Evolutionary conservation across 2,113 vertebrate genomes (phyloP).

Genomic region (Periophthalmus modestus): DNA sequence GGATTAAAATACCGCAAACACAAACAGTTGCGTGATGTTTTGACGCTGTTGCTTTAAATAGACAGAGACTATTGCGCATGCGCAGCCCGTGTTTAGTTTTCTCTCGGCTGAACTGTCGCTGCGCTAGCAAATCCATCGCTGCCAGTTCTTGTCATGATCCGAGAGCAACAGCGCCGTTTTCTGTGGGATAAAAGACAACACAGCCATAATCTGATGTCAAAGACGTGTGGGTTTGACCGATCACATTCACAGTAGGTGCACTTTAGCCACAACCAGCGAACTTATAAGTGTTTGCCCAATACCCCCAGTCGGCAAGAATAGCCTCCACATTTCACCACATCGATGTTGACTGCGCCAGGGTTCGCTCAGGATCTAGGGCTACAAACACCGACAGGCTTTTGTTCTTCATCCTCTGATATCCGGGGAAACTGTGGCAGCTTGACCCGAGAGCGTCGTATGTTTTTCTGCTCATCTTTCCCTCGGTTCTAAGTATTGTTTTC

Average conservation of each 20-base stretch:
- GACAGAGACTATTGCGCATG: constrained; percentile 47
- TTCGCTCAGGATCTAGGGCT: constrained; percentile 35
- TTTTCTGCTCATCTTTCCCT: constrained; percentile 18
- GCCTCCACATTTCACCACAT: constrained; percentile 54
- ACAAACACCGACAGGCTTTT: constrained; percentile 30
- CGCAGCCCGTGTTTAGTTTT: constrained; percentile 69
- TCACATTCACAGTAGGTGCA: background rate
- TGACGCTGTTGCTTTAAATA: constrained; percentile 72
- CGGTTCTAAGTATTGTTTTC: constrained; percentile 65
- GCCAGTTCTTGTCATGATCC: constrained; percentile 39
- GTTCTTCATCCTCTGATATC: constrained; percentile 22
- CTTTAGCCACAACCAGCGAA: constrained; percentile 21
- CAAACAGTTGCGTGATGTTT: background rate
- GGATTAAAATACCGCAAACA: constrained; percentile 35
- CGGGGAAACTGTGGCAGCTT: constrained; percentile 2
- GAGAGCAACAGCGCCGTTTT: constrained; percentile 9
- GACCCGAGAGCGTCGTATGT: constrained; percentile 21
- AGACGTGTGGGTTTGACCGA: background rate
- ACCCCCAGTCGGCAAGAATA: constrained; percentile 40
- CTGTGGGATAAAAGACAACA: constrained; percentile 10
- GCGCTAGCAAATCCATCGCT: constrained; percentile 45
- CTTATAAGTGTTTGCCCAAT: constrained; percentile 42
- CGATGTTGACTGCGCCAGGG: constrained; percentile 67
- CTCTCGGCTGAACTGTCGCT: constrained; percentile 66
- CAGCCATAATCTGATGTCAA: background rate